Percentiles rank a stretch among this genome's conserved stretches.
Conservation (phyloP, 2,113 vertebrate genomes). For the Martes martes region DNA sequence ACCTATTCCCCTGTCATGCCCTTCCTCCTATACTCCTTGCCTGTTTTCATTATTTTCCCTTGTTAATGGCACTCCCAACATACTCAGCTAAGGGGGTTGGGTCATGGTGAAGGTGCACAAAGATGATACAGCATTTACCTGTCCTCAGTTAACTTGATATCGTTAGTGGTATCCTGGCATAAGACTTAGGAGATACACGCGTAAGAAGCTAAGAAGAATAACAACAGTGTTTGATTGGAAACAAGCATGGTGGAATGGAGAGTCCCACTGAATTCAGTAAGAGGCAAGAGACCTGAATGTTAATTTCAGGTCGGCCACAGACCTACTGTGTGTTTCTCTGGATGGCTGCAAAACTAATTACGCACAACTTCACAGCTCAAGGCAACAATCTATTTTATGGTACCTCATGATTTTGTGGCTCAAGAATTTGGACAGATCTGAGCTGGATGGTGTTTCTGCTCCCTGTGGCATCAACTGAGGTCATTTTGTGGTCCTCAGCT, state of each 20-base stretch:
- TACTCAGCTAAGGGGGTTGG: neutral
- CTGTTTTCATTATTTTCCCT: neutral
- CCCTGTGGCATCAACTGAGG: neutral
- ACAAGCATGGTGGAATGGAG: neutral
- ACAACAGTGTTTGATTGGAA: neutral
- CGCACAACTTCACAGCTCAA: neutral
- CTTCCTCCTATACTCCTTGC: neutral
- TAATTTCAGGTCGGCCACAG: neutral
- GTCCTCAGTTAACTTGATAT: neutral
- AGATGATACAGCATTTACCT: neutral
- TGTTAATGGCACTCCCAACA: neutral
- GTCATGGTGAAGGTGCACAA: neutral
- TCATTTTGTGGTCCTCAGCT: neutral
- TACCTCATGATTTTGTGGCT: neutral
- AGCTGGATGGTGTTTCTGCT: neutral
- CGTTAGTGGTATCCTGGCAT: neutral
- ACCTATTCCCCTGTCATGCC: neutral
- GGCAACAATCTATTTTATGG: neutral
- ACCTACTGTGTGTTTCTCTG: neutral
- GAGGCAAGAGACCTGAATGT: neutral
- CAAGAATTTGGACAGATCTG: neutral
- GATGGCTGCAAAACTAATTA: neutral
- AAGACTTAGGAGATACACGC: neutral
- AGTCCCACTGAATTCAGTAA: neutral
- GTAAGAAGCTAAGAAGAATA: neutral